Evolutionary conservation across 2,888 invertebrate genomes (phyloP).

Genomic region (Xestia rhomboidea): DNA sequence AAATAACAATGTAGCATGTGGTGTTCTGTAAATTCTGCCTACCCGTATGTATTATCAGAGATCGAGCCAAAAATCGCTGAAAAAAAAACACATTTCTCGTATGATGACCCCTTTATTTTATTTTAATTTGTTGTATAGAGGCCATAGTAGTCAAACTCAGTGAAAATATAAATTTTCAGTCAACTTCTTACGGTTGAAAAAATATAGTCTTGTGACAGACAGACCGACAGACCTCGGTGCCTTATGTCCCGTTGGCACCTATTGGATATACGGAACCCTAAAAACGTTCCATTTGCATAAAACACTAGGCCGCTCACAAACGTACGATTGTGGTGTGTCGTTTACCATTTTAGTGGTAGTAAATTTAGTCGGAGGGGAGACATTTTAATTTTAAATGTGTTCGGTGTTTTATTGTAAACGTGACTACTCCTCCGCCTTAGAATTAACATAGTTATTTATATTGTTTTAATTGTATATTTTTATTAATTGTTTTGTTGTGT

Average conservation of each 20-base stretch:
- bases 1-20: background rate
- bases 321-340: conserved; percentile 48
- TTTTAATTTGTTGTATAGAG: background rate
- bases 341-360: conserved; percentile 51
- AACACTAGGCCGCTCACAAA: conserved; percentile 60
- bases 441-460: conserved; percentile 43
- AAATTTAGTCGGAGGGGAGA: conserved; percentile 27
- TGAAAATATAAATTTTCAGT: background rate
- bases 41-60: background rate
- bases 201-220: background rate
- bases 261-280: background rate
- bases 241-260: background rate
- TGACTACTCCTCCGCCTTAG: conserved; percentile 21
- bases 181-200: no score
- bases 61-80: background rate
- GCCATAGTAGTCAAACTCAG: background rate
- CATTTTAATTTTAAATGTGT: conserved; percentile 44
- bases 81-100: background rate
- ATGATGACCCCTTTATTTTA: background rate
- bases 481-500: conserved; percentile 35
- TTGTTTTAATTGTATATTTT: conserved; percentile 27
- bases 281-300: conserved; percentile 73
- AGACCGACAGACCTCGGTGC: background rate
- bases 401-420: conserved; percentile 26
- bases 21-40: background rate